phyloP scores from a whole-genome alignment of 2,113 vertebrate genomes.

The Fukomys damarensis region DNA sequence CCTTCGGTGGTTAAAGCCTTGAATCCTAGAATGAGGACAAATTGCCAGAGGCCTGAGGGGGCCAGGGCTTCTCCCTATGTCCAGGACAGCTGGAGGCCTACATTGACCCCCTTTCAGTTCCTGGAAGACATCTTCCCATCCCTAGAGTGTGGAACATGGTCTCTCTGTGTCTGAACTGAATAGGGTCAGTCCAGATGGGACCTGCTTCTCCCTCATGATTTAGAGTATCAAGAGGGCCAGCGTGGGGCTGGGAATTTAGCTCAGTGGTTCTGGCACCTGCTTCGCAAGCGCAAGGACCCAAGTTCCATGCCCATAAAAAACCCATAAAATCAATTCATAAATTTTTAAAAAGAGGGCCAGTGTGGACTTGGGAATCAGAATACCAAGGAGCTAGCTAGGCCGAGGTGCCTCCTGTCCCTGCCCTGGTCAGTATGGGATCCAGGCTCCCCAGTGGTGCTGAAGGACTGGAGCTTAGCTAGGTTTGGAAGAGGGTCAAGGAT shows the following conservation, averaged over 20 bases:
- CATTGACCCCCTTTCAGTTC: neutral
- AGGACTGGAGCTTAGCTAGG: neutral
- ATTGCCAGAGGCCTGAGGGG: neutral
- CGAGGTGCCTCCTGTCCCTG: neutral
- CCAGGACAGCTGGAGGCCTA: neutral
- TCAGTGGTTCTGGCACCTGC: too few relatives aligned
- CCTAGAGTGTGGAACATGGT: neutral
- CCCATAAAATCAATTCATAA: too few relatives aligned
- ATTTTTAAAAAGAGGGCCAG: neutral
- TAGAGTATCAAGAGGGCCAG: neutral
- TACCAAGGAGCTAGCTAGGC: neutral
- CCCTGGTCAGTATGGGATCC: neutral
- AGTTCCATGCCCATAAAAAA: too few relatives aligned
- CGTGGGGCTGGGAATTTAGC: too few relatives aligned
- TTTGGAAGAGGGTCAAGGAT: neutral
- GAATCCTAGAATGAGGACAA: neutral
- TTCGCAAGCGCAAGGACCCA: too few relatives aligned
- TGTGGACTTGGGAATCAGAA: neutral
- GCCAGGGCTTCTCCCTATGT: neutral
- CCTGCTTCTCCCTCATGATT: neutral
- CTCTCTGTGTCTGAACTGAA: neutral
- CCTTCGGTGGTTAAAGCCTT: neutral
- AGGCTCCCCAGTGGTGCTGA: neutral
- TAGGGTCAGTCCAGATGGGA: neutral
- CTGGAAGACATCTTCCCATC: neutral